Percentiles rank a stretch among this genome's conserved stretches.
These are phyloP conservation scores for Xenops minutus DNA, from an alignment of 2,797 vertebrate species.

Conservation along the genomic window DNA sequence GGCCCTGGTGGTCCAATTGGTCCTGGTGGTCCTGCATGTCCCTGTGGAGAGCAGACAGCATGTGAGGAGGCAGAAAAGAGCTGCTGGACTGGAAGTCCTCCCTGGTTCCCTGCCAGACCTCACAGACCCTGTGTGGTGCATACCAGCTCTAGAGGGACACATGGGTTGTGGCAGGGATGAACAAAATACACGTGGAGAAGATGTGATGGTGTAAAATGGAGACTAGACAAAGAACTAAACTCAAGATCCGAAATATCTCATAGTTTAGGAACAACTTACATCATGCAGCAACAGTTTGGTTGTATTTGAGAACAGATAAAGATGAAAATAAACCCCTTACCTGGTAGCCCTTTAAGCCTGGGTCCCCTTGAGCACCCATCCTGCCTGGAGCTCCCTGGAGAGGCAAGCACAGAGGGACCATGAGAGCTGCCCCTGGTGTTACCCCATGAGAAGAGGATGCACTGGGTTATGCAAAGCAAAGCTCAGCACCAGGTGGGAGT, in stretches of 20 bases:
- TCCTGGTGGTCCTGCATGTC: conserved; percentile 87
- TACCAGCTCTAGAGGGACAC: neutral
- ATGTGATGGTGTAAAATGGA: neutral
- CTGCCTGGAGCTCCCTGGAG: conserved; percentile 89
- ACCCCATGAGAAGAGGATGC: neutral
- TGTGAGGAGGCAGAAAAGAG: neutral
- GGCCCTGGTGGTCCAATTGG: conserved; percentile 88
- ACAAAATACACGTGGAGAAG: neutral
- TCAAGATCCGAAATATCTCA: neutral
- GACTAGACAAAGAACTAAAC: neutral
- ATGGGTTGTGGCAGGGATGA: neutral
- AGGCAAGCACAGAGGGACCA: conserved; percentile 22
- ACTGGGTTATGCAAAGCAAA: neutral
- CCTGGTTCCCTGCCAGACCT: neutral
- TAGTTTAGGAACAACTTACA: accelerated
- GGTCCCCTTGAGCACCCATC: conserved; percentile 93
- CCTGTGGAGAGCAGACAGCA: conserved; percentile 75
- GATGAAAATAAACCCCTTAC: conserved; percentile 68
- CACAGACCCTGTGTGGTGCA: neutral
- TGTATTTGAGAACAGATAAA: neutral
- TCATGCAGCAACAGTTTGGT: neutral
- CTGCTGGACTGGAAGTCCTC: neutral
- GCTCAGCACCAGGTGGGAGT: neutral
- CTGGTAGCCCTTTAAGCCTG: conserved; percentile 90
- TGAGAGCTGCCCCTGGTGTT: neutral